Conservation (phyloP, 2,113 vertebrate genomes). For the Globicephala melas region DNA sequence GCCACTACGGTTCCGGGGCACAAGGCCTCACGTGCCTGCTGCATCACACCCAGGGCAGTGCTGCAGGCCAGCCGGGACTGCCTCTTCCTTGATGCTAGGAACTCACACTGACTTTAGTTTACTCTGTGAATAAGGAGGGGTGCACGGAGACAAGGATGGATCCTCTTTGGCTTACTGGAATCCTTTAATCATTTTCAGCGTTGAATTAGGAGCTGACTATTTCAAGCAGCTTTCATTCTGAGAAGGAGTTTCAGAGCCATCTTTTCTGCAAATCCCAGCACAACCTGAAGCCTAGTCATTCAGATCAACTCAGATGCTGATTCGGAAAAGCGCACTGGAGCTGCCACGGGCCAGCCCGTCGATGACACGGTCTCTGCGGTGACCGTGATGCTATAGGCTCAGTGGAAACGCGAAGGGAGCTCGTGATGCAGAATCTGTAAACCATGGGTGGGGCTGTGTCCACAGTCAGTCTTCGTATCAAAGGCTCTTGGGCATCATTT, state of each 20-base stretch:
- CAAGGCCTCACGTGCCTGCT: rapidly evolving
- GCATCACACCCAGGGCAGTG: not conserved
- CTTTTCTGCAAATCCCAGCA: not conserved
- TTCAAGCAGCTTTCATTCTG: not conserved
- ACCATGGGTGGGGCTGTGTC: rapidly evolving
- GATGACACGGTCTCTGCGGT: rapidly evolving
- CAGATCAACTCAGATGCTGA: rapidly evolving
- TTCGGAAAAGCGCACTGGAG: not conserved
- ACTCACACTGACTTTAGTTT: rapidly evolving
- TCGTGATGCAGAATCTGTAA: rapidly evolving
- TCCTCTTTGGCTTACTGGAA: rapidly evolving
- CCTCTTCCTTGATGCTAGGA: not conserved
- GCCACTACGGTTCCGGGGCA: not conserved
- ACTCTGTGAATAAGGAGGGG: not conserved
- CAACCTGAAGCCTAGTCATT: rapidly evolving
- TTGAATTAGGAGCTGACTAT: not conserved
- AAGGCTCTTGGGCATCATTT: not conserved
- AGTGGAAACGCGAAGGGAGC: rapidly evolving
- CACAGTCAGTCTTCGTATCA: rapidly evolving
- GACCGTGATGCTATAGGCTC: rapidly evolving
- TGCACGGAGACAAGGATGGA: rapidly evolving
- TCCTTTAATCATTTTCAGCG: not conserved
- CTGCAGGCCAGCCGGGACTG: not conserved
- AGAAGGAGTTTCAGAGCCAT: rapidly evolving
- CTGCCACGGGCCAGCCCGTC: rapidly evolving